phyloP scores from a whole-genome alignment of 1,140 invertebrate genomes.

The Drosophila kohkoa region DNA sequence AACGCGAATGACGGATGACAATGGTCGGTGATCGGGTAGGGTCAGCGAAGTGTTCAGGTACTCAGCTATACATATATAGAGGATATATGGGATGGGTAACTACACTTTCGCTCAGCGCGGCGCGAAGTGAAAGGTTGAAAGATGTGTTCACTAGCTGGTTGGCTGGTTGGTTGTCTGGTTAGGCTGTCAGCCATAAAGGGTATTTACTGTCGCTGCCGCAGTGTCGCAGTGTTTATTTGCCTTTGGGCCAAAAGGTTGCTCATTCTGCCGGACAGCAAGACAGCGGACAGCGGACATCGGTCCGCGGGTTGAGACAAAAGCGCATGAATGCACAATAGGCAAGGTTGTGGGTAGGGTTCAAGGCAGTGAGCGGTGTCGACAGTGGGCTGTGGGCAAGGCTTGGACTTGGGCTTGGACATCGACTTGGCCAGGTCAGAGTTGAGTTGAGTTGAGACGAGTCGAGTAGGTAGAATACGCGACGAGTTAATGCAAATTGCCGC shows the following conservation, averaged over 20 bases:
- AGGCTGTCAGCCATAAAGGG: slow-evolving; percentile 67
- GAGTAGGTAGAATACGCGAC: slow-evolving; percentile 20
- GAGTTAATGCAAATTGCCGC: slow-evolving; percentile 83
- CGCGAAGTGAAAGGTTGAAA: slow-evolving; percentile 47
- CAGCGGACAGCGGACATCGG: slow-evolving; percentile 22
- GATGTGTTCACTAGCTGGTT: slow-evolving; percentile 13
- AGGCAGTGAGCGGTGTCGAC: not conserved
- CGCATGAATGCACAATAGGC: slow-evolving; percentile 69
- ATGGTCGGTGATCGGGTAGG: slow-evolving; percentile 32
- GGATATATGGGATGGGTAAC: not conserved
- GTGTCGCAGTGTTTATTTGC: slow-evolving; percentile 54
- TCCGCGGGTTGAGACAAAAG: slow-evolving; percentile 57
- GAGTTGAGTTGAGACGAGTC: not conserved
- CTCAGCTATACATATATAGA: not conserved
- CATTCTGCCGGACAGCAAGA: slow-evolving; percentile 51
- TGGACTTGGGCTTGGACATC: slow-evolving; percentile 53
- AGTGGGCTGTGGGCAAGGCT: slow-evolving; percentile 57
- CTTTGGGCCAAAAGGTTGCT: slow-evolving; percentile 45
- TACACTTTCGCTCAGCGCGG: slow-evolving; percentile 45
- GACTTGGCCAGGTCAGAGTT: slow-evolving; percentile 50
- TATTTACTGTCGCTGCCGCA: slow-evolving; percentile 79
- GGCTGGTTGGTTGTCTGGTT: not conserved
- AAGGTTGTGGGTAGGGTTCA: slow-evolving; percentile 76
- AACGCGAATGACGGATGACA: slow-evolving; percentile 24
- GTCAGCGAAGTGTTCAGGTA: slow-evolving; percentile 5